Base-by-base conservation (phyloP, 2,113 vertebrate species). In the Megaceryle torquata region DNA sequence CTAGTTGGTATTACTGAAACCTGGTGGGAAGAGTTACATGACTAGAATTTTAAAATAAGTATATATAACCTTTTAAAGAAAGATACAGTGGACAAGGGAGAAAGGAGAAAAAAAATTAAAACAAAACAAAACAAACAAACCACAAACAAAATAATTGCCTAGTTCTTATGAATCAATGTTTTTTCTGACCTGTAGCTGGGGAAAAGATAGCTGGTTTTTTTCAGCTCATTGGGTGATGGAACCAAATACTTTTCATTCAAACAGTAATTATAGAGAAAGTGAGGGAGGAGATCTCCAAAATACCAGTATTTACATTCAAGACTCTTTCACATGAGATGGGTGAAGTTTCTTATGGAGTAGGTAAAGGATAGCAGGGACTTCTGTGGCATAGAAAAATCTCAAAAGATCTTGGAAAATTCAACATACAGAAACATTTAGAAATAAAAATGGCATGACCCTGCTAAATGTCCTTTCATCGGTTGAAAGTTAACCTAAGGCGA, bases 401-500 rank as follows among this genome's bases (percentile, higher is more conserved):
- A 12, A 35, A 85, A 71, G 22, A 37, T 56, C 28, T 60, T 4
- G 18, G 67, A 89, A 76, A 93, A 39, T 5, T 41, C 12, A 37
- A 67, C 7, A 24, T 79, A 64, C 24, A 43, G 61, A 75, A 87
- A 59, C 15, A 89, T 82, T 82, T 95, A 46, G 43, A 91, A 71
- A 71, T 11, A 22, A 82, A 92, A 91, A 87, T 43, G 14, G 11
- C 5, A 72, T 87, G 84, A 75, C 29, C 43, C 50, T 89, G 72
- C 74, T 84, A 84, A 92, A 89, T 84, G 78, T 82, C 29, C 29
- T 87, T 85, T 76, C 44, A 50, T 79, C 89, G 80, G 82, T 64
- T 91, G 89, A 68, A 94, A 91, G 51, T 91, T 89, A 76, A 96
- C 75, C 82, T 82, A 89, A 94, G 92, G 87, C 69, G 93, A 94